Evolutionary conservation across 2,797 vertebrate genomes (phyloP), one percentile per base, ranked within the genome.

Genomic region (Linurgus olivaceus): DNA sequence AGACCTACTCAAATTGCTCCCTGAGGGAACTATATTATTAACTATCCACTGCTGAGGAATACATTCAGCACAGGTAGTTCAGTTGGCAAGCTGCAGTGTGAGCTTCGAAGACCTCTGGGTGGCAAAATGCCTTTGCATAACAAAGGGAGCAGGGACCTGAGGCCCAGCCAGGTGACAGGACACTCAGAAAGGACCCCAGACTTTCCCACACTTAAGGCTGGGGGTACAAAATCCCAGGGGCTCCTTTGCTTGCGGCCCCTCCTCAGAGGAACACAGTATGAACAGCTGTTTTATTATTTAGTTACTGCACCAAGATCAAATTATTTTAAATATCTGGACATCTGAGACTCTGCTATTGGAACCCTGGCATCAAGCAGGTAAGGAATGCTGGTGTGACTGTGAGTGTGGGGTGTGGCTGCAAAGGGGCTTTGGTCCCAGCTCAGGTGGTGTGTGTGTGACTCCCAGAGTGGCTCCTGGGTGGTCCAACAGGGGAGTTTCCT

Each of bases 221-320:
- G 10, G 5, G 4, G 3, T 33, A 58, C 45, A 65, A 83, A 63
- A 76, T 44, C 20, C n/a, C 17, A 19, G 14, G 7, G 19, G 10
- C 17, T 51, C 12, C 38, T 38, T 26, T 31, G 15, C 57, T 40
- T 29, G 5, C 3, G 28, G 21, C n/a, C 9, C 8, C 28, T 76
- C 23, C 24, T 55, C 37, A 10, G 13, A 58, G 26, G 6, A 6
- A 83, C 4, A 6, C 1, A 0, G 18, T 17, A 24, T 0, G 0
- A 59, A 25, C 21, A 54, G 16, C 24, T 66, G 13, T 24, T 84
- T 52, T 52, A 11, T 33, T 71, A 40, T 33, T 58, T 65, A 58
- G 14, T 33, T 71, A 72, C 19, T 35, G 21, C 33, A 52, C 5
- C 29, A 54, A 52, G 21, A 52, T 42, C 9, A 48, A 66, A 58